Conservation (phyloP, 1,140 invertebrate species). For the Artemia franciscana region DNA sequence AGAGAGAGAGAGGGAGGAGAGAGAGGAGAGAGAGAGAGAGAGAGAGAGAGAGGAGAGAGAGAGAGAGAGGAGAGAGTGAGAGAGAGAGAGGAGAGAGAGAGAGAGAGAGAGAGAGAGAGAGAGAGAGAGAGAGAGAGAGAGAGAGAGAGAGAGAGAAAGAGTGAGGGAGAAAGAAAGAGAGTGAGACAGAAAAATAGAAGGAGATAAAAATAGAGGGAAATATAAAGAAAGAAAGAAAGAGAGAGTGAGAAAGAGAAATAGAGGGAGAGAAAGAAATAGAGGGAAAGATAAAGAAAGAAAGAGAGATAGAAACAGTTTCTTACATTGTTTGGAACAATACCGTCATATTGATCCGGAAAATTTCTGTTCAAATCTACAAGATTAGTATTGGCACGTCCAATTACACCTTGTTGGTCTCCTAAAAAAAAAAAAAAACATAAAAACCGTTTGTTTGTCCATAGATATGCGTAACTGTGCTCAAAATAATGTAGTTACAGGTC, state of each 20-base stretch:
- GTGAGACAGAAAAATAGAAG: constrained; percentile 2
- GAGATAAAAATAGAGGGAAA: too few relatives aligned
- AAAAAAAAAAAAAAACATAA: constrained; percentile 14
- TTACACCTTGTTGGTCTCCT: constrained; percentile 36
- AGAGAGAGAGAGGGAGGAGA: constrained; percentile 1
- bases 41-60: background rate
- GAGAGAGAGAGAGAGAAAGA: background rate
- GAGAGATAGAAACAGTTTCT: constrained; percentile 10
- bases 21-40: constrained; percentile 1
- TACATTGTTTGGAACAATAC: constrained; percentile 19
- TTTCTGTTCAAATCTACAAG: constrained; percentile 80
- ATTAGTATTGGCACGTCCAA: constrained; percentile 57
- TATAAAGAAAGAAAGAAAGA: too few relatives aligned
- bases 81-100: background rate
- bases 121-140: background rate
- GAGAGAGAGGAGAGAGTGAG: constrained; percentile 1
- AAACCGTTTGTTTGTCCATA: too few relatives aligned
- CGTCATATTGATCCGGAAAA: constrained; percentile 69
- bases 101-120: background rate
- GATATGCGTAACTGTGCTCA: too few relatives aligned
- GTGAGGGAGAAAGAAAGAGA: constrained; percentile 1
- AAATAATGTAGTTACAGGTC: too few relatives aligned
- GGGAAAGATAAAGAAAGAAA: too few relatives aligned
- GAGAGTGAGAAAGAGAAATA: too few relatives aligned
- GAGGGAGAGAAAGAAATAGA: too few relatives aligned